Percentiles rank a stretch among this genome's conserved stretches.
These are phyloP conservation scores for Sebastes dallii DNA, from an alignment of 2,797 vertebrate genomes.

Conservation along the genomic window DNA sequence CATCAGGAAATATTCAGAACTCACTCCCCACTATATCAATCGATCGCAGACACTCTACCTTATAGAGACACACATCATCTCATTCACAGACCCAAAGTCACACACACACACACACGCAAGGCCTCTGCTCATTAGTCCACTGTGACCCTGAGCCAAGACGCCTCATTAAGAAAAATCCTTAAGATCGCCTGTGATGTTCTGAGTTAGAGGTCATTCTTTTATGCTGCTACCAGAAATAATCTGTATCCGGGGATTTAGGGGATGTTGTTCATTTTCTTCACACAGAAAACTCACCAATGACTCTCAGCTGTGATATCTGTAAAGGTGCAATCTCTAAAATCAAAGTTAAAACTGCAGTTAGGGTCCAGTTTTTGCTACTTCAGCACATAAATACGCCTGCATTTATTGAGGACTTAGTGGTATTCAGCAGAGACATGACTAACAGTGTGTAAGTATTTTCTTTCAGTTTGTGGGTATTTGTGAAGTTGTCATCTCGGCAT, in stretches of 20 bases:
- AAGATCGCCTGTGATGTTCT: background rate
- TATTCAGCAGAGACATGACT: conserved; percentile 64
- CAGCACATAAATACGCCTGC: conserved; percentile 46
- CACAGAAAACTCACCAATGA: background rate
- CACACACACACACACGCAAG: background rate
- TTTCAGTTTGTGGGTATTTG: conserved; percentile 53
- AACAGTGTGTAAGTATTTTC: conserved; percentile 53
- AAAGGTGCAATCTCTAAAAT: conserved; percentile 3
- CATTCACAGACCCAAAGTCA: conserved; percentile 1
- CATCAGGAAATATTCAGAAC: conserved; percentile 31
- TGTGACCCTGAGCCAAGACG: conserved; percentile 4
- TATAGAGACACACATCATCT: conserved; percentile 4
- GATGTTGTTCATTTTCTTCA: background rate
- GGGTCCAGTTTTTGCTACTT: conserved; percentile 32
- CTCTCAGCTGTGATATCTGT: background rate
- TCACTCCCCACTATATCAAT: conserved; percentile 2
- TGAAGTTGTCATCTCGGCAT: conserved; percentile 59
- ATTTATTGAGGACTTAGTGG: conserved; percentile 53
- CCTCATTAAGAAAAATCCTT: background rate
- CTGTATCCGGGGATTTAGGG: background rate
- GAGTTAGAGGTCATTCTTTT: background rate
- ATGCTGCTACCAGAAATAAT: background rate
- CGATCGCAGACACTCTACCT: background rate
- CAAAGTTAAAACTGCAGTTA: background rate
- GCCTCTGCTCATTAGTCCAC: conserved; percentile 8